Evolutionary conservation across 2,113 vertebrate genomes (phyloP), one percentile per base, ranked within the genome.

Genomic region (Candoia aspera): DNA sequence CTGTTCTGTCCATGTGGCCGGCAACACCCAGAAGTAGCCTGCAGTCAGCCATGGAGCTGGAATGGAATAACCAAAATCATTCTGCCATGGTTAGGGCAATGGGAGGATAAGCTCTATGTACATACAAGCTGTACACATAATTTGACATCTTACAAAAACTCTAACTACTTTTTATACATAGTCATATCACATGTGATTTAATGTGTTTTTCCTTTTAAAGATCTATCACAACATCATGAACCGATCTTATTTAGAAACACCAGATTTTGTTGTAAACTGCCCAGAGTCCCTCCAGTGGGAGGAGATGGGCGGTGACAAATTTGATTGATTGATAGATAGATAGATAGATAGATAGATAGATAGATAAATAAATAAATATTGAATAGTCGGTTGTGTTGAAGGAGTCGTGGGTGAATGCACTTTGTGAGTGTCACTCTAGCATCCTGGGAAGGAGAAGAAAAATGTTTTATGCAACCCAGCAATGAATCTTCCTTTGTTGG

Each of bases 391-490:
- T 59, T 84, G 33, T 8, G 57, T 24, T 49, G 54, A 84, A 59
- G 90, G 58, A 46, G 23, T 46, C 90, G 42, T 10, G 19, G 12
- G n/a, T 24, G 37, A 86, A 55, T 37, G 26, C 6, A 42, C 24
- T 86, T 87, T 60, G 58, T 29, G 19, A 62, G 46, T 21, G 8
- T 68, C 13, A 9, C 29, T 91, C 90, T 26, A 21, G 29, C 62
- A 87, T 26, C 33, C 91, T 46, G 54, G 62, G n/a, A 87, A 24
- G 54, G 54, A 73, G 54, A 55, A 62, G 49, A 15, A 84, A 49
- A 62, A 59, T 5, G 83, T 87, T 91, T 55, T 87, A 53, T 91
- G 62, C 37, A 68, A 79, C 85, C 33, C 86, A 87, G 86, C 91
- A 79, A 86, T 79, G 62, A 46, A 46, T 54, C 60, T 79, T 33